phyloP scores from a whole-genome alignment of 2,113 vertebrate genomes.

The Cololabis saira region DNA sequence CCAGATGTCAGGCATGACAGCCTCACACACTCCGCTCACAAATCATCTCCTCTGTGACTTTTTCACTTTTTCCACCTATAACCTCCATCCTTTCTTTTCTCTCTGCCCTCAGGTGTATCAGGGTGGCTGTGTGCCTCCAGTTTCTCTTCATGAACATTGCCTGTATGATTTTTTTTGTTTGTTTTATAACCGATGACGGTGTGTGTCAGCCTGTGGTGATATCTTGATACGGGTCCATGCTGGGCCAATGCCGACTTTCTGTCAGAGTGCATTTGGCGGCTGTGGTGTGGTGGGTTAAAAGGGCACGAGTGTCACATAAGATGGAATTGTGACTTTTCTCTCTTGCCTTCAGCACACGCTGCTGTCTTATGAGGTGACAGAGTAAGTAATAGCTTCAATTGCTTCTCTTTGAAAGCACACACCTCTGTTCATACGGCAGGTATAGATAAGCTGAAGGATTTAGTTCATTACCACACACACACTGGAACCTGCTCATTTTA shows the following conservation, averaged over 20 bases:
- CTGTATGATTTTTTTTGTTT: conserved; percentile 6
- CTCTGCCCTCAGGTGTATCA: conserved; percentile 48
- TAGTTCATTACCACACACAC: conserved; percentile 1
- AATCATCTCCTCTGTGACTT: conserved; percentile 37
- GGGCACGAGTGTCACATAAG: conserved; percentile 31
- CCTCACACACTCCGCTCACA: conserved; percentile 39
- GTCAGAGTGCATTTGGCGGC: conserved; percentile 46
- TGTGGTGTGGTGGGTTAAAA: conserved; percentile 12
- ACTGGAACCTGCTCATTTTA: conserved; percentile 28
- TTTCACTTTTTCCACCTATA: conserved; percentile 18
- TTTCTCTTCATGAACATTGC: conserved; percentile 37
- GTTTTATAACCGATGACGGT: background rate
- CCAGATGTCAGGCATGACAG: conserved; percentile 76
- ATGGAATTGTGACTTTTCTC: conserved; percentile 30
- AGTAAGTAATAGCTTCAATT: conserved; percentile 46
- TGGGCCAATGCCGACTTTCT: conserved; percentile 61
- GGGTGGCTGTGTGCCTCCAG: conserved; percentile 19
- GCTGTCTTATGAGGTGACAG: conserved; percentile 40
- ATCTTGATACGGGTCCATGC: conserved; percentile 27
- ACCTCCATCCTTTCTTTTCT: conserved; percentile 41
- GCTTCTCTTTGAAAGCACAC: conserved; percentile 23
- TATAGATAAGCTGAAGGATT: background rate
- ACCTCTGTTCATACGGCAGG: conserved; percentile 12
- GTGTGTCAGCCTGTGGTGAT: conserved; percentile 23
- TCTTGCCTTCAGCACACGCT: conserved; percentile 32